Base-by-base conservation (phyloP, 2,113 vertebrate genomes). In the Misgurnus anguillicaudatus region DNA sequence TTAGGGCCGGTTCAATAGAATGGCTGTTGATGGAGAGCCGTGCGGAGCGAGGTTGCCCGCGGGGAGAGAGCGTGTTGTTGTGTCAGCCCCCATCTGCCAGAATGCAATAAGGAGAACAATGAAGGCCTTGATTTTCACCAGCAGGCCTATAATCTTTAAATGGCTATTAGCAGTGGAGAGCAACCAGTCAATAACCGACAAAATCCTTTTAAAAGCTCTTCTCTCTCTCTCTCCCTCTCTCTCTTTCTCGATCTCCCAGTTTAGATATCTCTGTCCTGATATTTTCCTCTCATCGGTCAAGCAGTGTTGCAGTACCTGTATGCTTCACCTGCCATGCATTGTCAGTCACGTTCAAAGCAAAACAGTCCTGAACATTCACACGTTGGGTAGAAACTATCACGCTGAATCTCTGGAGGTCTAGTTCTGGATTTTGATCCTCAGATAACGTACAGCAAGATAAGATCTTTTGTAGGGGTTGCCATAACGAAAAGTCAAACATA, bases 81-180 rank as follows among this genome's bases (percentile, higher is more conserved):
- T 93, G 92, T 93, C 93, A 94, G 92, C 92, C 92, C 90, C 91
- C 93, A 94, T 93, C 93, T 94, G 93, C 93, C 92, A 92, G 90
- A 93, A 93, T 91, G 93, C 92, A 94, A 94, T 94, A 94, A 94
- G 92, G 89, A 90, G 92, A 93, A 94, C 93, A 94, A 94, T 94
- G 92, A 89, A 93, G 91, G 91, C 92, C 93, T 93, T 94, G 91
- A 94, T 93, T 92, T 92, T 92, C 92, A 94, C 92, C 92, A 94
- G 93, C 93, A 94, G 92, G 90, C 91, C 92, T 91, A 93, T 94
- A 93, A 94, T 94, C 92, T 94, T 94, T 94, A 94, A 94, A 94
- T 94, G 93, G 92, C 93, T 94, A 94, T 94, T 94, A 94, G 93
- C 92, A 92, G 91, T 91, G 92, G 93, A 94, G 93, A 93, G 93